Evolutionary conservation across 2,888 invertebrate genomes (phyloP), one percentile per base, ranked within the genome.

Genomic region (Chrysomela aeneicollis): DNA sequence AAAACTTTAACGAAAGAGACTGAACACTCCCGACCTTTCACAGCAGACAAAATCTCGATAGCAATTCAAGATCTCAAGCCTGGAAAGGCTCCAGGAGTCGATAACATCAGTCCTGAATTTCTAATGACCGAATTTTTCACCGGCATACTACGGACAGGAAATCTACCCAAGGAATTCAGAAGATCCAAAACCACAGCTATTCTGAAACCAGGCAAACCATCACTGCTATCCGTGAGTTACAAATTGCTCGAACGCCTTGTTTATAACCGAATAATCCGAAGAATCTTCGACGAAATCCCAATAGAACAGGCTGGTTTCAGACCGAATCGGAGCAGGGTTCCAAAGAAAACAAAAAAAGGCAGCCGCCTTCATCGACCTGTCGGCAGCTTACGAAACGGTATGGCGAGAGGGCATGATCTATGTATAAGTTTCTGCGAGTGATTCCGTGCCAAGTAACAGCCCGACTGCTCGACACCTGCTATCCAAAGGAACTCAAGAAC

Each of bases 381-480:
- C 57, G 46, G 46, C 57, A 9, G 55, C 55, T 37, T 55, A 55
- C 17, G 37, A 37, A 18, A 58, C 49, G 4, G 32, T 49, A 5
- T 59, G 47, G 17, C 2, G 18, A 49, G 49, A 59, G 15, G 59
- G 49, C 32, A 21, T 57, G 26, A 3, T n/a, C n/a, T n/a, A n/a
- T 62, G 12, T 65, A 51, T 19, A 65, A 65, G 57, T 30, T 50
- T 55, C 58, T 64, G n/a, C 30, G 59, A 46, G 51, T 35, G 61
- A 61, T 64, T 21, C 52, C 61, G 50, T 57, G 57, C 54, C 49
- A 64, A 54, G 55, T 30, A 59, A 66, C 54, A 66, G 37, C 59
- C 15, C 47, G 46, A 10, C 60, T 66, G 51, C 61, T 64, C 30
- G 55, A 52, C 51, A 54, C n/a, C 35, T 5, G 26, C 26, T 26